These are phyloP conservation scores for Drosophila orosa DNA, from an alignment of 1,140 invertebrate genomes.

Conservation along the genomic window DNA sequence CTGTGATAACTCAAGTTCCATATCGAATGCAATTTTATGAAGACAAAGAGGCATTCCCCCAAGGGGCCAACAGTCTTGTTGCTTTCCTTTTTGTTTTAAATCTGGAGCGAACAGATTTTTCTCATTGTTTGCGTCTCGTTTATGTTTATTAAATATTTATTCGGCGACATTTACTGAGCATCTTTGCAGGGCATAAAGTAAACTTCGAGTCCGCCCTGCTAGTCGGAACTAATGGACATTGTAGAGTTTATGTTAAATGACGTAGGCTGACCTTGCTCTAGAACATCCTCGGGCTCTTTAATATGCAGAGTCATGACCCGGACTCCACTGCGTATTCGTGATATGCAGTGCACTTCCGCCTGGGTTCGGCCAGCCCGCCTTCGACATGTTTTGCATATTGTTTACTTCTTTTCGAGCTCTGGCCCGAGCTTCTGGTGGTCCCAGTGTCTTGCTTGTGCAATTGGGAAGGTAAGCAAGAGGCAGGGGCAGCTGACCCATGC, in stretches of 20 bases:
- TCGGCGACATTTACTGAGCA: slow-evolving; percentile 53
- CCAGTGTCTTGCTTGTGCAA: slow-evolving; percentile 2
- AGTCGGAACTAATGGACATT: slow-evolving; percentile 55
- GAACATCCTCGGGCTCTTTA: slow-evolving; percentile 9
- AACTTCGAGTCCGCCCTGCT: slow-evolving; percentile 12
- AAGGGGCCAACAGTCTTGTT: slow-evolving; percentile 21
- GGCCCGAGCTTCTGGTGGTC: neutral
- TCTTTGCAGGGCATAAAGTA: slow-evolving; percentile 30
- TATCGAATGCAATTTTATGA: slow-evolving; percentile 61
- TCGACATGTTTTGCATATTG: slow-evolving; percentile 70
- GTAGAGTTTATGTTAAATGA: slow-evolving; percentile 64
- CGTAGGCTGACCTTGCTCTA: slow-evolving; percentile 64
- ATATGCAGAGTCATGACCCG: slow-evolving; percentile 51
- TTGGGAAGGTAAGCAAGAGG: neutral
- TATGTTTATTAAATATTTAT: slow-evolving; percentile 78
- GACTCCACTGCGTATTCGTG: slow-evolving; percentile 60
- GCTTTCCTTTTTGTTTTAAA: slow-evolving; percentile 43
- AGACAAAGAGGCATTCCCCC: slow-evolving; percentile 39
- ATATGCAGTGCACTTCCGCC: slow-evolving; percentile 28
- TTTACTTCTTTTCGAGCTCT: slow-evolving; percentile 65
- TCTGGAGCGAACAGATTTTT: slow-evolving; percentile 21
- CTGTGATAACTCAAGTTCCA: neutral
- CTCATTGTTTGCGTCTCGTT: slow-evolving; percentile 42
- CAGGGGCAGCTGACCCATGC: neutral
- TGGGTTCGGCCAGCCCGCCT: slow-evolving; percentile 25